Evolutionary conservation across 2,888 invertebrate genomes (phyloP).

Genomic region (Omphaloscelis lunosa): DNA sequence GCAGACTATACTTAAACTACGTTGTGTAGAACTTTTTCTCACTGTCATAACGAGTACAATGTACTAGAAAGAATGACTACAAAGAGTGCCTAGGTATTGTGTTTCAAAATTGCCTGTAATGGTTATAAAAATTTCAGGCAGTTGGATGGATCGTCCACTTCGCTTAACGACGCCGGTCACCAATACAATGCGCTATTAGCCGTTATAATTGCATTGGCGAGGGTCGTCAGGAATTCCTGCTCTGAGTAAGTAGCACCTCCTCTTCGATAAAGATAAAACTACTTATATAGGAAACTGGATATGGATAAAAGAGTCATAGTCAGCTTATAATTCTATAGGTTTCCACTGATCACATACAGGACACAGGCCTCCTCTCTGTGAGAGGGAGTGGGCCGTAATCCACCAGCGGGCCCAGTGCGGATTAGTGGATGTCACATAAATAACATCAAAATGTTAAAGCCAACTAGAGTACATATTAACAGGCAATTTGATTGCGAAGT

Average conservation of each 20-base stretch:
- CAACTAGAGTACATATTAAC: background rate
- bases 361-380: background rate
- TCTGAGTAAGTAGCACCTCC: slow-evolving; percentile 41
- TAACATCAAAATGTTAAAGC: background rate
- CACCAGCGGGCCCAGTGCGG: too few species aligned
- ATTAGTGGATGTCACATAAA: background rate
- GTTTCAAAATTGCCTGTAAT: background rate
- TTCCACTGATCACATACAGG: too few species aligned
- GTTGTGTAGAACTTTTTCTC: background rate
- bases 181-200: slow-evolving; percentile 45
- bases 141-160: background rate
- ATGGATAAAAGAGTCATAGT: too few species aligned
- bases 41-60: background rate
- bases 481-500: background rate
- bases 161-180: slow-evolving; percentile 21
- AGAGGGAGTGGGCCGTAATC: background rate
- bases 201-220: slow-evolving; percentile 43
- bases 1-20: background rate
- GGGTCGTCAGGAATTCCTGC: slow-evolving; percentile 30
- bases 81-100: background rate
- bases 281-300: background rate
- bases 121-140: slow-evolving; percentile 13
- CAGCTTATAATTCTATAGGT: background rate
- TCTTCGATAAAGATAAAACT: background rate
- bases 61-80: background rate